phyloP scores from a whole-genome alignment of 2,797 vertebrate genomes.

The Anomalospiza imberbis region DNA sequence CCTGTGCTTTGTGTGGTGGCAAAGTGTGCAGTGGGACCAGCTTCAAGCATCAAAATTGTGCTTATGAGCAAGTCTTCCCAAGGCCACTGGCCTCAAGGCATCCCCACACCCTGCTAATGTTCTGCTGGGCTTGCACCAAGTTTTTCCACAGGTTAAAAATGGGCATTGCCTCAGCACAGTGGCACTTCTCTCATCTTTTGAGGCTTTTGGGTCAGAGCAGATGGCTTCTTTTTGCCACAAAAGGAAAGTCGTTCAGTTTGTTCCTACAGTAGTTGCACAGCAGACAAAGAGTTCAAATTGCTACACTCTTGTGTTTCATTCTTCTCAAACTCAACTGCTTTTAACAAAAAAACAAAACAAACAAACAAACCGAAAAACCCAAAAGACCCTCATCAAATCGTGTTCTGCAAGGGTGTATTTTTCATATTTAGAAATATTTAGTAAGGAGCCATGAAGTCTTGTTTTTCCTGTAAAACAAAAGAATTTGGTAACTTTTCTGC shows the following conservation, averaged over 20 bases:
- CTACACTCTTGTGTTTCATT: neutral
- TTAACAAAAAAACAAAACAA: neutral
- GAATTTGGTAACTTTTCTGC: neutral
- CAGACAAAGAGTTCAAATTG: neutral
- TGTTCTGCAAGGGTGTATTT: neutral
- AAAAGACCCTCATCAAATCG: rapidly evolving
- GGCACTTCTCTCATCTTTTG: neutral
- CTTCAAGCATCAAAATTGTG: neutral
- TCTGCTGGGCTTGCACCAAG: neutral
- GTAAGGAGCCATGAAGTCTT: neutral
- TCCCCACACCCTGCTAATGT: too few species aligned
- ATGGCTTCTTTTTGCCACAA: neutral
- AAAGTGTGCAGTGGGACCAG: neutral
- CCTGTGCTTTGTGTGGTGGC: neutral
- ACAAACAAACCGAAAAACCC: neutral
- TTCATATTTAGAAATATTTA: neutral
- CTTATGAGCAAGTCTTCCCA: neutral
- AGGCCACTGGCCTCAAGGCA: neutral
- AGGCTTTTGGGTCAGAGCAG: neutral
- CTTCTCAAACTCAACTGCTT: neutral
- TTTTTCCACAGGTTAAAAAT: neutral
- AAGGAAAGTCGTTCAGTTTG: neutral
- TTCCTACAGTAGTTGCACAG: neutral
- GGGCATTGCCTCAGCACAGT: neutral
- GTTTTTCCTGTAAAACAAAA: neutral